Conservation (phyloP, 2,797 vertebrate genomes). For the Chromis chromis region DNA sequence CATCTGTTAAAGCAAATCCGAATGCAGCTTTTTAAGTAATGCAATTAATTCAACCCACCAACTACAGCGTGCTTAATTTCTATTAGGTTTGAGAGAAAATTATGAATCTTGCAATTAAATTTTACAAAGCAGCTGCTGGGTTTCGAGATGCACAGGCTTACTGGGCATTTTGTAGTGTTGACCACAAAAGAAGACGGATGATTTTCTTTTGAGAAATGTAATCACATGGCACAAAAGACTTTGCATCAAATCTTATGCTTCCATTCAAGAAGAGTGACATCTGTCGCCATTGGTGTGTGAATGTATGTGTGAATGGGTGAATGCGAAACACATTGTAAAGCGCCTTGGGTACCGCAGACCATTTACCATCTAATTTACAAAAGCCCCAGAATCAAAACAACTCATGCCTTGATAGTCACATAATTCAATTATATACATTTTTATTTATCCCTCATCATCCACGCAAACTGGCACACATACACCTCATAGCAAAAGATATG, state of each 20-base stretch:
- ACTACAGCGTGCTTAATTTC: constrained; percentile 15
- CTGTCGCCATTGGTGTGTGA: too few species aligned
- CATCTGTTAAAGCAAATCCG: constrained; percentile 11
- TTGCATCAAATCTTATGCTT: not conserved
- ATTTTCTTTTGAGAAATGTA: constrained; percentile 14
- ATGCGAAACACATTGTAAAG: too few species aligned
- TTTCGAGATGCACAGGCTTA: constrained; percentile 25
- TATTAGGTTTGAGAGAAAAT: constrained; percentile 27
- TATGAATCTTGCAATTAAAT: constrained; percentile 22
- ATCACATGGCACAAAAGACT: constrained; percentile 8
- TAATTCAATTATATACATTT: not conserved
- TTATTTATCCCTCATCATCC: not conserved
- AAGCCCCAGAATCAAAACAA: not conserved
- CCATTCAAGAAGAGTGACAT: constrained; percentile 4
- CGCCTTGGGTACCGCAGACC: too few species aligned
- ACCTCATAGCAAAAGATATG: not conserved
- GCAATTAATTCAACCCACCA: constrained; percentile 10
- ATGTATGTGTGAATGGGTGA: too few species aligned
- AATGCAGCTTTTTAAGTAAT: constrained; percentile 13
- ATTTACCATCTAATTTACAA: not conserved
- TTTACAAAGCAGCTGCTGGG: constrained; percentile 45
- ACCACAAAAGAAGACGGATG: constrained; percentile 13
- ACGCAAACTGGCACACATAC: not conserved
- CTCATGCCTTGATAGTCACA: not conserved
- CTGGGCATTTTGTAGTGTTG: constrained; percentile 29